phyloP scores from a whole-genome alignment of 2,113 vertebrate species.

The Turnix velox region DNA sequence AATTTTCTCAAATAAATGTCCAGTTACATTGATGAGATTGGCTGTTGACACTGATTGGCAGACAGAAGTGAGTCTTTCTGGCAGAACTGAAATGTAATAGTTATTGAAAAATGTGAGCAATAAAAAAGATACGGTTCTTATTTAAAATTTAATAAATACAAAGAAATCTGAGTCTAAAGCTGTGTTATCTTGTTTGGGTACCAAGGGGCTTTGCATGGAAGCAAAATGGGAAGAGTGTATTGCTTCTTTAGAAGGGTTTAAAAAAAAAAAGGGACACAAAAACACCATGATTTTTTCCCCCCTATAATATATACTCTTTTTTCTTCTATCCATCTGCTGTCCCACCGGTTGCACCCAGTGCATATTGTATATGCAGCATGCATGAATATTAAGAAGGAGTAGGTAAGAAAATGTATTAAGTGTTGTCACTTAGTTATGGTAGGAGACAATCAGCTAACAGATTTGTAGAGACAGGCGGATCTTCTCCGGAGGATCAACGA shows the following conservation, averaged over 20 bases:
- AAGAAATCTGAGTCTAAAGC: background rate
- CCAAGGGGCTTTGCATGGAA: background rate
- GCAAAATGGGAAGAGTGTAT: background rate
- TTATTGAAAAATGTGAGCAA: constrained; percentile 18
- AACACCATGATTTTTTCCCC: rapidly evolving
- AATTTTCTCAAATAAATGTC: constrained; percentile 45
- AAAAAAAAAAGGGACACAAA: background rate
- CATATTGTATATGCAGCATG: background rate
- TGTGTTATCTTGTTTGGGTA: background rate
- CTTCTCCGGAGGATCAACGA: background rate
- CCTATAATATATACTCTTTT: background rate
- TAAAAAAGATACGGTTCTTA: background rate
- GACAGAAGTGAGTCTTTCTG: constrained; percentile 27
- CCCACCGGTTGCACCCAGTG: background rate
- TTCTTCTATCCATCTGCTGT: background rate
- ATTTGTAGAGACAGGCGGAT: background rate
- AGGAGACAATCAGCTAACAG: constrained; percentile 3
- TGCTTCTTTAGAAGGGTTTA: background rate
- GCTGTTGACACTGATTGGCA: constrained; percentile 58
- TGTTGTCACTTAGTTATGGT: constrained; percentile 8
- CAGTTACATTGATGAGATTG: constrained; percentile 37
- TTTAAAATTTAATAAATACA: constrained; percentile 36
- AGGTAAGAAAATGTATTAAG: background rate
- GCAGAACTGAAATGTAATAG: constrained; percentile 5
- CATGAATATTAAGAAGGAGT: background rate